Conservation (phyloP, 2,113 vertebrate genomes). For the Hippopotamus amphibius region DNA sequence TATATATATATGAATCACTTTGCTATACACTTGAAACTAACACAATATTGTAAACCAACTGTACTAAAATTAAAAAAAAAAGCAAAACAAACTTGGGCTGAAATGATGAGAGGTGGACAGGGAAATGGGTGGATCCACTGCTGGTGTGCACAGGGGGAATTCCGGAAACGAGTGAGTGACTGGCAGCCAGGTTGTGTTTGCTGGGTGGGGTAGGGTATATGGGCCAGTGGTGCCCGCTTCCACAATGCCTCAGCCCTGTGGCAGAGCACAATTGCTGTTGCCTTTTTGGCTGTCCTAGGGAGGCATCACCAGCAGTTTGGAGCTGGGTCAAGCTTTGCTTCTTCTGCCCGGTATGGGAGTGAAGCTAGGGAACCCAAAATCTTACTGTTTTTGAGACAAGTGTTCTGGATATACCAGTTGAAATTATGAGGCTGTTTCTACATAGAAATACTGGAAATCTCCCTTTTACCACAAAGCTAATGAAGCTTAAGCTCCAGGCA, state of each 20-base stretch:
- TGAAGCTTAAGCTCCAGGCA: no score
- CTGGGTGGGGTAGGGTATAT: neutral
- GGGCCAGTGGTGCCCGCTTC: no score
- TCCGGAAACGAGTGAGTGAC: neutral
- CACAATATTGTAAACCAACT: no score
- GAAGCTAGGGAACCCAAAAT: neutral
- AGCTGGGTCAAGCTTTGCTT: neutral
- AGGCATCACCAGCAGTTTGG: neutral
- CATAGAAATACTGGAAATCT: neutral
- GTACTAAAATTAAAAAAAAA: no score
- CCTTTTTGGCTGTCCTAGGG: neutral
- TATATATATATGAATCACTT: no score
- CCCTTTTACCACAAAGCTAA: neutral
- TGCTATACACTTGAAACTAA: no score
- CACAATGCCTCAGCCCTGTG: neutral
- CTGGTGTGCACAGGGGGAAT: neutral
- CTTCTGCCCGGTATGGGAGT: neutral
- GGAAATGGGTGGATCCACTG: neutral
- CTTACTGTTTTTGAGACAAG: neutral
- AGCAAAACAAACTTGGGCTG: neutral
- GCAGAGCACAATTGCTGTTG: neutral
- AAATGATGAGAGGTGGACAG: neutral
- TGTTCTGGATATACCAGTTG: neutral
- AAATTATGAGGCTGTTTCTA: neutral
- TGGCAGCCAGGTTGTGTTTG: neutral